Percentiles rank a stretch among this genome's conserved stretches.
Conservation (phyloP, 1,140 invertebrate species). For the Drosophila tristis region DNA sequence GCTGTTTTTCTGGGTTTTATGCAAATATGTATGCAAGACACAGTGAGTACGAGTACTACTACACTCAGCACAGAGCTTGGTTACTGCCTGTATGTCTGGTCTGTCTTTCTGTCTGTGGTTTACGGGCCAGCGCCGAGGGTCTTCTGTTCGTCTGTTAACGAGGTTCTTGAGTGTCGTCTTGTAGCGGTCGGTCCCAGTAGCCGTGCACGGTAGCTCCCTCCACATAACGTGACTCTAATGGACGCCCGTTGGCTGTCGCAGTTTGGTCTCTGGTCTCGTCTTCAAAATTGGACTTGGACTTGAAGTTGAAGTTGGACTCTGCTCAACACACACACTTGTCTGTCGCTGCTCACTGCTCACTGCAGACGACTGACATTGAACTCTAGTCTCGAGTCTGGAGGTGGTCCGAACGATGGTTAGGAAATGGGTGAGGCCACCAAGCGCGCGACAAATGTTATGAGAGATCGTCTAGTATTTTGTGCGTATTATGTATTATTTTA, state of each 20-base stretch:
- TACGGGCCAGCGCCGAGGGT: conserved; percentile 39
- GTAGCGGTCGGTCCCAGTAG: conserved; percentile 38
- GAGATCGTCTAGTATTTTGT: conserved; percentile 8
- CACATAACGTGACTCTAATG: conserved; percentile 75
- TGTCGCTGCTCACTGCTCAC: conserved; percentile 31
- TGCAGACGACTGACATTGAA: conserved; percentile 44
- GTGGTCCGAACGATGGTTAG: conserved; percentile 30
- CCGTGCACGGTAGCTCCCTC: conserved; percentile 19
- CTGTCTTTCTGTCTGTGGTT: conserved; percentile 13
- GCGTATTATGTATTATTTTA: conserved; percentile 13
- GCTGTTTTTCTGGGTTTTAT: conserved; percentile 58
- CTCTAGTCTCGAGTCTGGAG: conserved; percentile 31
- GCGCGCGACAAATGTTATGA: background rate
- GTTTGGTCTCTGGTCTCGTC: background rate
- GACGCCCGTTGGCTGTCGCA: conserved; percentile 33
- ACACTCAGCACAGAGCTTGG: conserved; percentile 18
- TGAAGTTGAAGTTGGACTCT: conserved; percentile 30
- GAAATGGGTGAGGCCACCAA: conserved; percentile 31
- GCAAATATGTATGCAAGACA: conserved; percentile 64
- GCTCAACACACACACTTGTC: conserved; percentile 45
- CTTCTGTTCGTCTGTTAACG: conserved; percentile 38
- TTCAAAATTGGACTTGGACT: conserved; percentile 22
- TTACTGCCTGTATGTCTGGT: background rate
- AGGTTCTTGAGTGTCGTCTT: conserved; percentile 51
- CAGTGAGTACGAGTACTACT: background rate